Evolutionary conservation across 1,140 invertebrate genomes (phyloP), one percentile per base, ranked within the genome.

Genomic region (Lineus longissimus): DNA sequence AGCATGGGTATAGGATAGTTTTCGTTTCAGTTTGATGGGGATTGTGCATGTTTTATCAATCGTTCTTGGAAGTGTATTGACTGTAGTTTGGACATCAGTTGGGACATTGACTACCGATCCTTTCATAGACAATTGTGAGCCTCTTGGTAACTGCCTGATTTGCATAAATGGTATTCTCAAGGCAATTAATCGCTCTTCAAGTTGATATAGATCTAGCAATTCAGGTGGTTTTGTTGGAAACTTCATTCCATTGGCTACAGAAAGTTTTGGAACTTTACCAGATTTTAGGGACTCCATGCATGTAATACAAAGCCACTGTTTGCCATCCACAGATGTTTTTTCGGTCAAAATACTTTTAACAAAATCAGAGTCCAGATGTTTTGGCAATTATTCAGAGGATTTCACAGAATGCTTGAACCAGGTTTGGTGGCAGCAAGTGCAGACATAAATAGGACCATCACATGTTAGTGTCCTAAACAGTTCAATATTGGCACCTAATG

Each of bases 161-260:
- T 71, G 64, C 65, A 71, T 69, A 62, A 69, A 71, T 36, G 67
- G 70, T 13, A 71, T 67, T 15, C 63, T 15, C 55, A 60, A 54
- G 31, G 70, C 36, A 36, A 71, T 61, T 41, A 66, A 63, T 15
- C 61, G 30, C 55, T 65, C 64, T 65, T 69, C 70, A 13, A 66
- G 43, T 19, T 60, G 61, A 63, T 56, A 61, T 22, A 71, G 25
- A 9, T 68, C 36, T 36, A 36, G n/a, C 13, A 68, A 55, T 41
- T 64, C 59, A n/a, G 13, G 4, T 55, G 62, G 64, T 55, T 54
- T 70, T 29, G 17, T 9, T n/a, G 65, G 65, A 55, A 67, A 70
- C 6, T 43, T 19, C 51, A 70, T 58, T 13, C 63, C 61, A 61
- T 70, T 70, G 0, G 27, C 13, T 22, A 61, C 30, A 25, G 67